Conservation (phyloP, 1,140 invertebrate species). For the Papilio aristodemus region DNA sequence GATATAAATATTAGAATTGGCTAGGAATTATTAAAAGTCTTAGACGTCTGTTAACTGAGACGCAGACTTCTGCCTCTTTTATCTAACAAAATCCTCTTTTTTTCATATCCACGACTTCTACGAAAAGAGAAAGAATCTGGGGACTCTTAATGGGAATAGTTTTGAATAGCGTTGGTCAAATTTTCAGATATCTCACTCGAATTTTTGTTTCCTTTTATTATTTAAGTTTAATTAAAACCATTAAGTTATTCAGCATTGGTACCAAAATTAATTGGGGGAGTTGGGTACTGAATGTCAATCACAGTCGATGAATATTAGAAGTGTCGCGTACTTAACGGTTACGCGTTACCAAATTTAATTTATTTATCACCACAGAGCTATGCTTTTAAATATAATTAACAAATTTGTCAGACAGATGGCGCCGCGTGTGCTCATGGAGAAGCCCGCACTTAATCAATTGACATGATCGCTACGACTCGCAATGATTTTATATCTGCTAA, state of each 20-base stretch:
- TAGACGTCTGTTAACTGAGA: no score
- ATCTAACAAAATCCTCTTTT: no score
- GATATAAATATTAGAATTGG: no score
- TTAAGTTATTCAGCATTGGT: background rate
- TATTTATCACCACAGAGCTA: conserved; percentile 10
- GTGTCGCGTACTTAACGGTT: conserved; percentile 12
- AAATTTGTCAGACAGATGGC: conserved; percentile 2
- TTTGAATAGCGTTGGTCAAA: no score
- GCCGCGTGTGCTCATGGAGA: background rate
- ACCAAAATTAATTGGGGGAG: background rate
- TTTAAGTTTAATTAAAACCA: no score
- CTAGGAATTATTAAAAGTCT: no score
- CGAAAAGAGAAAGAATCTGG: no score
- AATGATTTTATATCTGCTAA: background rate
- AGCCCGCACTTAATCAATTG: conserved; percentile 13
- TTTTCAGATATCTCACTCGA: no score
- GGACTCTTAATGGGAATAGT: no score
- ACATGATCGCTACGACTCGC: background rate
- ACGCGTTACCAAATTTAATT: conserved; percentile 28
- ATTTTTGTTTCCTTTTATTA: no score
- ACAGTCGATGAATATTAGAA: conserved; percentile 5
- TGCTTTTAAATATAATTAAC: conserved; percentile 18
- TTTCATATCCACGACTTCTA: no score
- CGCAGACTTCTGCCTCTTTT: no score
- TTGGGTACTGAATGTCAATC: conserved; percentile 8